Base-by-base conservation (phyloP, 2,797 vertebrate genomes). In the Gambusia yucatana region DNA sequence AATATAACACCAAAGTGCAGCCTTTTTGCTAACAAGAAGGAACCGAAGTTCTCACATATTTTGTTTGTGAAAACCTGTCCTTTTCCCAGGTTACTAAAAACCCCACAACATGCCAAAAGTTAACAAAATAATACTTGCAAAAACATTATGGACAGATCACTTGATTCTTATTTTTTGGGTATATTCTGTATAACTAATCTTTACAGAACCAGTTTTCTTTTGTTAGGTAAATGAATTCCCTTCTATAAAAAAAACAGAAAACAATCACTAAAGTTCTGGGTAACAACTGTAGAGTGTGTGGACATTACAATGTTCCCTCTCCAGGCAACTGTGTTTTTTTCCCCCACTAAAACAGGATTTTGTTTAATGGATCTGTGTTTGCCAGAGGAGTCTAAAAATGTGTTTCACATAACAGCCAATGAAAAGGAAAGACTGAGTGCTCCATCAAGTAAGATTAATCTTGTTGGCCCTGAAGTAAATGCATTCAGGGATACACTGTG, bases 301-400 rank as follows among this genome's bases (percentile, higher is more conserved):
- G 84, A 84, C 84, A 91, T 81, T 93, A 90, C 89, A 92, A 33
- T 87, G 77, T 88, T 91, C 83, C 76, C 79, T 92, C 88, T 86
- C 92, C 81, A 90, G 90, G 92, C 91, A 93, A 93, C 94, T 52
- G 0, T 90, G 91, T 87, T 91, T 59, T 50, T 88, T 84, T 79
- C 78, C 71, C 59, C 72, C 59, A 81, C 33, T 52, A 82, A 39
- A 86, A 81, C 85, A 84, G 75, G 77, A 81, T 80, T 70, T 33
- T 73, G 86, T 91, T 88, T 89, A 91, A 92, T 87, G 86, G 88
- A 81, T 84, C 70, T 82, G 47, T 88, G 77, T 93, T 93, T 89
- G 91, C 90, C 89, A 89, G 78, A 78, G 65, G 61, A 90, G 82
- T 79, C 86, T 87, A 73, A 83, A 67, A 77, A 77, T 86, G 84